Base-by-base conservation (phyloP, 2,113 vertebrate genomes). In the Cisticola juncidis region DNA sequence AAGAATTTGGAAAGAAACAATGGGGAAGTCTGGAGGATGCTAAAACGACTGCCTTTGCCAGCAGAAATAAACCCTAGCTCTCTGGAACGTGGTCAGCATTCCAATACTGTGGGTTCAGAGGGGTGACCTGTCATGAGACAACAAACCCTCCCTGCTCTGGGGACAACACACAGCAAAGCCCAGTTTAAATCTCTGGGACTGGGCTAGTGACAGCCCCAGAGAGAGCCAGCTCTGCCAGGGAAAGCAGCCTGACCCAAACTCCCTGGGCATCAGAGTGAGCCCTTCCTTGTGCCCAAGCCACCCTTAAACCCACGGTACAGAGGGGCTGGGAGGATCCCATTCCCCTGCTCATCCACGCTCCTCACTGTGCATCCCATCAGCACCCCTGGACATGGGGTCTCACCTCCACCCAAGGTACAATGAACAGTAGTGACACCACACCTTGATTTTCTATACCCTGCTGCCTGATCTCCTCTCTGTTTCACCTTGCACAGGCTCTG, bases 101-200 rank as follows among this genome's bases (percentile, higher is more conserved):
- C 40, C 53, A 47, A 31, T 40, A 53, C 33, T 51, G 50, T 2
- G 21, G 14, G 14, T 56, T 82, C 28, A 24, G 25, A 56, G 18
- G 73, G 1, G 24, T 20, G 65, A 72, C 12, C 65, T 45, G 28
- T 11, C 60, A 11, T 0, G 18, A 56, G 42, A n/a, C 50, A 23
- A 9, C 45, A 65, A 71, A 60, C 36, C 51, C 4, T 0, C 5
- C 0, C 1, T 9, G 69, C 50, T 56, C 68, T 4, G 1, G 1
- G 70, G 19, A 73, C 50, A 51, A 2, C 50, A 18, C 6, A 8
- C 23, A 1, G 6, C 11, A 7, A 31, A 1, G 15, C 3, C 22
- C 14, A 12, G 19, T 16, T 45, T 36, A 48, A 28, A 65, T 33
- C 66, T 45, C 45, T 21, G 48, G 7, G 68, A 31, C 15, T 17